Percentiles rank a stretch among this genome's conserved stretches.
Evolutionary conservation across 2,797 vertebrate species (phyloP).

Genomic region (Miichthys miiuy): DNA sequence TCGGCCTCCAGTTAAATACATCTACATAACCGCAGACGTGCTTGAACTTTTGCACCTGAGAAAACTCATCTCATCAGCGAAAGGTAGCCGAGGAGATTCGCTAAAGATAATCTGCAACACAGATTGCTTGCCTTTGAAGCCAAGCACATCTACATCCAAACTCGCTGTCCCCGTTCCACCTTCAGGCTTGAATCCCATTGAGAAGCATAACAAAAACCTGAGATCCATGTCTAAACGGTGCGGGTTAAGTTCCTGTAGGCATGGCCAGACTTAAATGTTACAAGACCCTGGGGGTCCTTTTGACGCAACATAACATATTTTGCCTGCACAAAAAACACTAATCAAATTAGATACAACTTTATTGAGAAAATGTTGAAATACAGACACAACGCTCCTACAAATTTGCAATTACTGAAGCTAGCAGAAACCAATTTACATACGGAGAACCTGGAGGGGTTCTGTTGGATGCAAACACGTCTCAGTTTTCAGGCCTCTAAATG

Average conservation of each 20-base stretch:
- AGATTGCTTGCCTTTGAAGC: neutral
- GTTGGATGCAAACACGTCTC: neutral
- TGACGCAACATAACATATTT: neutral
- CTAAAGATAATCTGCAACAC: neutral
- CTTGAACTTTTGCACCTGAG: constrained; percentile 33
- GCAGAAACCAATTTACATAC: neutral
- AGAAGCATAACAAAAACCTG: neutral
- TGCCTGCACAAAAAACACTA: neutral
- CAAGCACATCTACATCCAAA: neutral
- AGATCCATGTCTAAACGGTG: neutral
- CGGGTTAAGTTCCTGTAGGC: neutral
- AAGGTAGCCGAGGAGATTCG: constrained; percentile 25
- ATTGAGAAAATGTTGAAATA: neutral
- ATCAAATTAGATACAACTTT: neutral
- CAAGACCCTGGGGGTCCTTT: neutral
- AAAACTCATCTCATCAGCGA: constrained; percentile 23
- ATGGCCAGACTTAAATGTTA: neutral
- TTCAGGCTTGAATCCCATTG: neutral
- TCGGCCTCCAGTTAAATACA: constrained; percentile 19
- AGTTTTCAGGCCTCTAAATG: neutral
- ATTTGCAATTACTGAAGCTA: neutral
- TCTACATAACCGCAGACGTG: neutral
- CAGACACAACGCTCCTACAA: neutral
- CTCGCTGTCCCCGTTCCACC: neutral
- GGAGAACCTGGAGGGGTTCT: neutral